These are phyloP conservation scores for Fopius arisanus DNA, from an alignment of 1,140 invertebrate species.

Conservation along the genomic window DNA sequence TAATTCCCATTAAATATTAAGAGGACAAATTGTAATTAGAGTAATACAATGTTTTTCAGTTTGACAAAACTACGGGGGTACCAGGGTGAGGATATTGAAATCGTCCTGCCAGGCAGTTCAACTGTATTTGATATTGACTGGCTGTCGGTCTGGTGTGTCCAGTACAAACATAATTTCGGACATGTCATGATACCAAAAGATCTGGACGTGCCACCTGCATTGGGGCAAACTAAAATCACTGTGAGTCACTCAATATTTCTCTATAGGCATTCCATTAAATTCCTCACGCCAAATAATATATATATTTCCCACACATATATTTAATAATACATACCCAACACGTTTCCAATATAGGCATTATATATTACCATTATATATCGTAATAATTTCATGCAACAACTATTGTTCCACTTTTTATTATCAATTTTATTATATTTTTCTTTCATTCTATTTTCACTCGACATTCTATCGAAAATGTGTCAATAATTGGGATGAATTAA, in stretches of 20 bases:
- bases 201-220: slow-evolving; percentile 86
- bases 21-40: background rate
- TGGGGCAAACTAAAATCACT: slow-evolving; percentile 88
- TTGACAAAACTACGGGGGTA: slow-evolving; percentile 81
- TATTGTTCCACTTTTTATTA: too few relatives aligned
- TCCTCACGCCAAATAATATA: too few relatives aligned
- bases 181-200: slow-evolving; percentile 89
- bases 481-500: slow-evolving; percentile 34
- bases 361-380: too few relatives aligned
- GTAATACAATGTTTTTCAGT: slow-evolving; percentile 59
- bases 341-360: too few relatives aligned
- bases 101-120: slow-evolving; percentile 82
- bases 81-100: slow-evolving; percentile 89
- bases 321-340: too few relatives aligned
- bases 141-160: slow-evolving; percentile 89
- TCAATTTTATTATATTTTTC: too few relatives aligned
- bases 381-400: too few relatives aligned
- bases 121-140: slow-evolving; percentile 93
- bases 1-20: slow-evolving; percentile 40
- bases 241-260: slow-evolving; percentile 71
- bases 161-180: slow-evolving; percentile 88
- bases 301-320: too few relatives aligned
- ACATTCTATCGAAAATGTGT: too few relatives aligned
- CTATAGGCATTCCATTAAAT: too few relatives aligned
- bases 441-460: too few relatives aligned